Base-by-base conservation (phyloP, 1,140 invertebrate genomes). In the Brachionus rotundiformis region DNA sequence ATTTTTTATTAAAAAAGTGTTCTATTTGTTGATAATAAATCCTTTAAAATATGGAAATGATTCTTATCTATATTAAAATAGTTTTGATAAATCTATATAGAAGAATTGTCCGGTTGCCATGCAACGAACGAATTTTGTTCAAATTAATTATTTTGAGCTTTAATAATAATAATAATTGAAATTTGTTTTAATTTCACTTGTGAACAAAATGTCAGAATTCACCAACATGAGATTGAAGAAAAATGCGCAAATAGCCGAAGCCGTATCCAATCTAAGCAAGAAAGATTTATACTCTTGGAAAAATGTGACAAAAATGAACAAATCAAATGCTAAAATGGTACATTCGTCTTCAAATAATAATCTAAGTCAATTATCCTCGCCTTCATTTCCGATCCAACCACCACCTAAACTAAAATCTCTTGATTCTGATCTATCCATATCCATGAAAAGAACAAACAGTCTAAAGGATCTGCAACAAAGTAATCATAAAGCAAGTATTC, bases 231-330 rank as follows among this genome's bases (percentile, higher is more conserved):
- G 76, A 27, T 25, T 54, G 11, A 79, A 79, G 16, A 79, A 79
- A 31, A 79, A 79, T 59, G 76, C 76, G 1, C 7, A 79, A 63
- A 39, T 79, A 63, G 31, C 76, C 6, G 76, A 79, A 44, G 47
- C 76, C 5, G 5, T 79, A 16, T 10, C 44, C 0, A 79, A 54
- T 13, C 1, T 73, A 2, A 47, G 13, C 25, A 59, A 44, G 19
- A 63, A 54, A 59, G 76, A 79, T 25, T 27, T 79, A 1, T 79
- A 79, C 13, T 36, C 31, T 10, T 79, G 76, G 76, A 79, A 79
- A 39, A 54, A 54, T 54, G 13, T 49, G 71, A n/a, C 4, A n/a
- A 33, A 16, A 8, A 6, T 33, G 23, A 68, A 5, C 36, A 10
- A 31, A 4, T 73, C 68, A 13, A 73, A 29, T 73, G 68, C 23